A percentile compares a stretch with the other conserved stretches of the same genome.
Evolutionary conservation across 2,113 vertebrate genomes (phyloP).

Genomic region (Hydrolagus affinis): DNA sequence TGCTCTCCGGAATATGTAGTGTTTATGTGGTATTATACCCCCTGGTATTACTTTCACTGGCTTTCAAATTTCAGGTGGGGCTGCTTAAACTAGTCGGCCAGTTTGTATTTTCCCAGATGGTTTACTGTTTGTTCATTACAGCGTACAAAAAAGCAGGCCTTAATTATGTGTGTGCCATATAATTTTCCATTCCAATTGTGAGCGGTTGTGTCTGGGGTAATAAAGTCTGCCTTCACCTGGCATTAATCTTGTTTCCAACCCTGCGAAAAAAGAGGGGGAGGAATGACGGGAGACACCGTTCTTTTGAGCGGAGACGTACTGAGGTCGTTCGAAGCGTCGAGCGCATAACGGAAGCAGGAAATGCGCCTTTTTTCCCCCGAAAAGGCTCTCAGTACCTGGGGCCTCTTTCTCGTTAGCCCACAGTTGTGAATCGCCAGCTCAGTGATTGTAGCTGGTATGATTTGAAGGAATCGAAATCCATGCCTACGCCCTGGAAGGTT

Average conservation of each 20-base stretch:
- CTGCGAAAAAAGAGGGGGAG: not conserved
- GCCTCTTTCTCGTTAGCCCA: not conserved
- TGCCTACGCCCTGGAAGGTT: too few species aligned
- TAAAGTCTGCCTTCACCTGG: conserved; percentile 10
- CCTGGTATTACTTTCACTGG: not conserved
- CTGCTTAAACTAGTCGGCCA: conserved; percentile 14
- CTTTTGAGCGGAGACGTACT: not conserved
- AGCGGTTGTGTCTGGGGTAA: not conserved
- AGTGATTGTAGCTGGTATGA: too few species aligned
- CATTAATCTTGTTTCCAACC: conserved; percentile 13
- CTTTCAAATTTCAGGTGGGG: not conserved
- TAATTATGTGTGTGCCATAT: conserved; percentile 4
- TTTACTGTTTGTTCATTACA: conserved; percentile 5
- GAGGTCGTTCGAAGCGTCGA: not conserved
- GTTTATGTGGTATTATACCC: conserved; percentile 5
- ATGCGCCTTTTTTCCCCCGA: not conserved
- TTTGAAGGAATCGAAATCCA: too few species aligned
- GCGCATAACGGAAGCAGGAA: not conserved
- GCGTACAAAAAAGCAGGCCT: not conserved
- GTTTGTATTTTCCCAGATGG: conserved; percentile 22
- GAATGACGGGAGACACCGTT: not conserved
- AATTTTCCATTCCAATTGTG: conserved; percentile 13
- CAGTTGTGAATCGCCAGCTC: not conserved
- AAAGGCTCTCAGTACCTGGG: not conserved
- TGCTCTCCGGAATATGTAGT: not conserved